These are phyloP conservation scores for Pemphredon lugubris DNA, from an alignment of 2,888 invertebrate genomes.

Conservation along the genomic window DNA sequence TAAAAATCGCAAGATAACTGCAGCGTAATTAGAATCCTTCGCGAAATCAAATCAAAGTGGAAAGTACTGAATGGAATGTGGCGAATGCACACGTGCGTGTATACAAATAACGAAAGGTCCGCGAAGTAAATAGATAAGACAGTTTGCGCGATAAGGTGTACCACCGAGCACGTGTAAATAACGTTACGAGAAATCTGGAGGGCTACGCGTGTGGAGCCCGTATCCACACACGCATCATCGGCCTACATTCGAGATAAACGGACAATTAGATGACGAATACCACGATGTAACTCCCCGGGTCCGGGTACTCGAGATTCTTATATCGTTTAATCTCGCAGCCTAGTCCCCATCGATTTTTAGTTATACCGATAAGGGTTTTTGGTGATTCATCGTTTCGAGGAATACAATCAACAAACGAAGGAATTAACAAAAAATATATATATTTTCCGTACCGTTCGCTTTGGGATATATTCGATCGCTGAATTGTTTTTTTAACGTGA, in stretches of 20 bases:
- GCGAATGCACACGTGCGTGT: slow-evolving; percentile 10
- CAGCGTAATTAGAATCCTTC: no score
- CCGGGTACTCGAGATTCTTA: background rate
- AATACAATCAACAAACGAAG: no score
- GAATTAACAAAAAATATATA: no score
- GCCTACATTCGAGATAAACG: slow-evolving; percentile 24
- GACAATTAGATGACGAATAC: slow-evolving; percentile 2
- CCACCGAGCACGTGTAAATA: slow-evolving; percentile 30
- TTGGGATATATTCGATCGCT: no score
- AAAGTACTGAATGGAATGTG: slow-evolving; percentile 16
- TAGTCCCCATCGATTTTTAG: background rate
- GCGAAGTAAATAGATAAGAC: slow-evolving; percentile 31
- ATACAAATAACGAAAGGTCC: slow-evolving; percentile 17
- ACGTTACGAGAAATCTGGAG: slow-evolving; percentile 18
- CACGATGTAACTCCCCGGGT: background rate
- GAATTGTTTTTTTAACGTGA: no score
- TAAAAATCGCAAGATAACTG: no score
- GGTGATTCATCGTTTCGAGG: no score
- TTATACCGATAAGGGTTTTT: no score
- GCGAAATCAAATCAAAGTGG: slow-evolving; percentile 2
- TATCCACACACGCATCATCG: no score
- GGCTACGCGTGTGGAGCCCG: background rate
- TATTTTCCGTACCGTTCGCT: no score
- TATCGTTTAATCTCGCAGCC: background rate
- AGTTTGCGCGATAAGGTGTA: slow-evolving; percentile 36